Evolutionary conservation across 2,113 vertebrate species (phyloP).

Genomic region (Myotis lucifugus): DNA sequence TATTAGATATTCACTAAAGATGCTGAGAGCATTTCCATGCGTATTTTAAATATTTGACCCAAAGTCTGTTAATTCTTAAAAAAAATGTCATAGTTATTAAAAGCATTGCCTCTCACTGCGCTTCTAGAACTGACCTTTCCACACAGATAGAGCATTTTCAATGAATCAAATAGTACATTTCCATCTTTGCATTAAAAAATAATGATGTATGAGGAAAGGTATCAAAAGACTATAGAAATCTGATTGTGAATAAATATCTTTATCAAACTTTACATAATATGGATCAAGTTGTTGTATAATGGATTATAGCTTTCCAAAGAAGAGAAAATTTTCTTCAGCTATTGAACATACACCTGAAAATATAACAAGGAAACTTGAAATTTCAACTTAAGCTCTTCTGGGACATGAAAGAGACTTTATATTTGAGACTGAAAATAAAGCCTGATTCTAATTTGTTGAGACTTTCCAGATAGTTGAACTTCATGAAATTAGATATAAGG

Average conservation of each 20-base stretch:
- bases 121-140: constrained; percentile 64
- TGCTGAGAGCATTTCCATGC: constrained; percentile 60
- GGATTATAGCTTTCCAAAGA: constrained; percentile 4
- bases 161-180: neutral
- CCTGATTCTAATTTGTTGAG: constrained; percentile 46
- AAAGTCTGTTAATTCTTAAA: constrained; percentile 77
- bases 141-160: constrained; percentile 32
- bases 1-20: constrained; percentile 42
- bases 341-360: constrained; percentile 17
- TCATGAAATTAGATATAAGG: constrained; percentile 29
- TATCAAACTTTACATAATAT: neutral
- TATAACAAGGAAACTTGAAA: neutral
- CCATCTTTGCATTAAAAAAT: constrained; percentile 16
- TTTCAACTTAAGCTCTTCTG: constrained; percentile 8
- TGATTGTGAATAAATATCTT: neutral
- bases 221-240: neutral
- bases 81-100: constrained; percentile 77
- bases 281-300: too few species aligned
- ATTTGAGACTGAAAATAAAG: constrained; percentile 5
- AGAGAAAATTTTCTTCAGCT: constrained; percentile 10
- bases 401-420: constrained; percentile 12
- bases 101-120: constrained; percentile 14
- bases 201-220: neutral
- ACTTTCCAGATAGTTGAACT: neutral
- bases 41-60: constrained; percentile 56